Evolutionary conservation across 2,888 invertebrate genomes (phyloP).

Genomic region (Tipula unca): DNA sequence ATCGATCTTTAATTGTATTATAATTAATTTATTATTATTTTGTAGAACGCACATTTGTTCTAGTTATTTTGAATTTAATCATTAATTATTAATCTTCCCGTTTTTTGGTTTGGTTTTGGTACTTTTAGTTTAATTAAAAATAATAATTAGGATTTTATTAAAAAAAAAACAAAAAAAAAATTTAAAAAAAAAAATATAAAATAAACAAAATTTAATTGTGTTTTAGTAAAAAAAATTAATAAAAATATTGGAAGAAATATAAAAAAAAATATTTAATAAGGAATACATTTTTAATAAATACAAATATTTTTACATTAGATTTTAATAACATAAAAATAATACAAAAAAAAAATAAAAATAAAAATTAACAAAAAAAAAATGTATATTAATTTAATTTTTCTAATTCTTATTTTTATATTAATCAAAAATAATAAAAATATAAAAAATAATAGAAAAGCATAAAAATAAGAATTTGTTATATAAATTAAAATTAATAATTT

Average conservation of each 20-base stretch:
- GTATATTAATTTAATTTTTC: not conserved
- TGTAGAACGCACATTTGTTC: not conserved
- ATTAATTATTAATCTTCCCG: not conserved
- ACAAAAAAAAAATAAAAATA: not conserved
- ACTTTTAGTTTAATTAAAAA: not conserved
- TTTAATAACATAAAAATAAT: not conserved
- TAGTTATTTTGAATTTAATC: not conserved
- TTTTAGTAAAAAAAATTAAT: not conserved
- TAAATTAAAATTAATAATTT: not conserved
- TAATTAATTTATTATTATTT: conserved; percentile 2
- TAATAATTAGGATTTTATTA: not conserved
- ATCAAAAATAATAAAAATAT: not conserved
- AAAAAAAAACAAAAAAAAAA: not conserved
- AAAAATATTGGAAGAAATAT: not conserved
- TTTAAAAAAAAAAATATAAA: not conserved
- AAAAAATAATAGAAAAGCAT: not conserved
- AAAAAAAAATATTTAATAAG: not conserved
- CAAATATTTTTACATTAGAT: not conserved
- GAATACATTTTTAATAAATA: not conserved
- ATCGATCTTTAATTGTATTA: not conserved
- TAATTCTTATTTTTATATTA: conserved; percentile 1
- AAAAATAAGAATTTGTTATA: conserved; percentile 9
- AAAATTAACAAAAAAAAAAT: not conserved
- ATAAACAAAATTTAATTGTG: not conserved
- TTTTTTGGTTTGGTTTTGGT: not conserved